These are phyloP conservation scores for Cosmia trapezina DNA, from an alignment of 2,888 invertebrate species.

Conservation along the genomic window DNA sequence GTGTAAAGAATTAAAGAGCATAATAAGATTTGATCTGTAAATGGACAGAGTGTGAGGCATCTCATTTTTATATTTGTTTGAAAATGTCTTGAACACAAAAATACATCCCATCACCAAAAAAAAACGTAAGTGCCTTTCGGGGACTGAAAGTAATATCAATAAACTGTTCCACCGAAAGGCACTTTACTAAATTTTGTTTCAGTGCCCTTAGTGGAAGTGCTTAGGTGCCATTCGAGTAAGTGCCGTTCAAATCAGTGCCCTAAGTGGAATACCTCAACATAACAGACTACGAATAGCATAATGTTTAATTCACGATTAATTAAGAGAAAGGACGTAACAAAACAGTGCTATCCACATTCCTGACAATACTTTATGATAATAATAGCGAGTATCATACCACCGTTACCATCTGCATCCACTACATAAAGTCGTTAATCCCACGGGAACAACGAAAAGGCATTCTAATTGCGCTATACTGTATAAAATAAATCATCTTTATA, in stretches of 20 bases:
- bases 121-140: too few species aligned
- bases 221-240: too few species aligned
- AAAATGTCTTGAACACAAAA: too few species aligned
- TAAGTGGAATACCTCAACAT: neutral
- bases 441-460: conserved; percentile 47
- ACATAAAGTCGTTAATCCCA: conserved; percentile 44
- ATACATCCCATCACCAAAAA: too few species aligned
- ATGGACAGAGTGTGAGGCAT: neutral
- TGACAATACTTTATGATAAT: conserved; percentile 4
- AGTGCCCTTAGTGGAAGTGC: too few species aligned
- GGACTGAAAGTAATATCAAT: too few species aligned
- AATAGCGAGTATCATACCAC: conserved; percentile 10
- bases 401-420: conserved; percentile 45
- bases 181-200: too few species aligned
- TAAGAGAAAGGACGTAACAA: neutral
- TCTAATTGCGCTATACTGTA: conserved; percentile 50
- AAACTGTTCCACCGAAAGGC: too few species aligned
- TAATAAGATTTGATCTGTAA: conserved; percentile 5
- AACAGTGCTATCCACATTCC: neutral
- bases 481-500: conserved; percentile 65
- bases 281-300: neutral
- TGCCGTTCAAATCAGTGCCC: too few species aligned
- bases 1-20: neutral
- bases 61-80: neutral
- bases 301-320: neutral